A percentile compares a stretch with the other conserved stretches of the same genome.
Conservation (phyloP, 2,797 vertebrate genomes). For the Hydrophis major region DNA sequence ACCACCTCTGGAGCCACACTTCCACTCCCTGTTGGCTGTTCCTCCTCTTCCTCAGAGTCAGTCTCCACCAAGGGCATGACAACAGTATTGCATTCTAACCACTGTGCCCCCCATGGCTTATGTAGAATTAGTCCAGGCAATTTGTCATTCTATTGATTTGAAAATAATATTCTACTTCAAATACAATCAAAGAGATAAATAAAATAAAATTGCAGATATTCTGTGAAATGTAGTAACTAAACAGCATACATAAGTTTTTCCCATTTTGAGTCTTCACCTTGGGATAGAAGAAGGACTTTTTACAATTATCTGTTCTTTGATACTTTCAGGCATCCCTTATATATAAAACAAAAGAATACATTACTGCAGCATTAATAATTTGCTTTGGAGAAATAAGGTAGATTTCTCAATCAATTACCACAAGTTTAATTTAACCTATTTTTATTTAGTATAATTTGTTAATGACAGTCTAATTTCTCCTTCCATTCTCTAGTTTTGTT, state of each 20-base stretch:
- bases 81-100: too few species aligned
- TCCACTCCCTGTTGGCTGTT: too few species aligned
- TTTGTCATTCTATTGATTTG: neutral
- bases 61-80: too few species aligned
- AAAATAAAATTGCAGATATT: neutral
- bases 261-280: constrained; percentile 38
- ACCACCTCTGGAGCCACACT: too few species aligned
- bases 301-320: constrained; percentile 52
- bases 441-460: constrained; percentile 56
- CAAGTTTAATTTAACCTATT: constrained; percentile 35
- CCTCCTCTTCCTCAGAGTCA: too few species aligned
- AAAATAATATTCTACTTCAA: neutral
- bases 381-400: constrained; percentile 49
- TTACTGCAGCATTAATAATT: constrained; percentile 59
- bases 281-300: constrained; percentile 35
- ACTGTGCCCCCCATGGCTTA: neutral
- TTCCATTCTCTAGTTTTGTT: neutral
- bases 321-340: constrained; percentile 36
- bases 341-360: neutral
- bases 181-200: neutral
- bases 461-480: constrained; percentile 46
- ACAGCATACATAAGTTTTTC: constrained; percentile 21
- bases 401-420: constrained; percentile 43
- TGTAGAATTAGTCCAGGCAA: neutral
- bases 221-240: constrained; percentile 43